These are phyloP conservation scores for Acipenser transmontanus DNA, from an alignment of 2,797 vertebrate species.

Conservation along the genomic window DNA sequence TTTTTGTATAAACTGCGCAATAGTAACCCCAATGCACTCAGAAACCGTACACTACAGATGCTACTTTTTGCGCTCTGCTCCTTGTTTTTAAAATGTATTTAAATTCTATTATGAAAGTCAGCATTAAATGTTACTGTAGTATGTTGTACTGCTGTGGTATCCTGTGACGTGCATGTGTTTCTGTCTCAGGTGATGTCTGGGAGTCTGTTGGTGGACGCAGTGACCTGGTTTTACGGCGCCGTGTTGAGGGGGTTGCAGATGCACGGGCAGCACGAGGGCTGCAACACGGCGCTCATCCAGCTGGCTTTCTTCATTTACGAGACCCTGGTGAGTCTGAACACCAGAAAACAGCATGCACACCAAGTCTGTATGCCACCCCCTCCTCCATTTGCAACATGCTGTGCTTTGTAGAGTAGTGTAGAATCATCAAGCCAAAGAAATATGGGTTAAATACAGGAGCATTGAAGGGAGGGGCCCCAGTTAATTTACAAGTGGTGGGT, in stretches of 20 bases:
- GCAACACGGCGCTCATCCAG: constrained; percentile 75
- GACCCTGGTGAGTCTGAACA: constrained; percentile 69
- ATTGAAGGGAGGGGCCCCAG: too few relatives aligned
- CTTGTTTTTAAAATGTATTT: background rate
- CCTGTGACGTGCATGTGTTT: background rate
- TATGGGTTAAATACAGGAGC: too few relatives aligned
- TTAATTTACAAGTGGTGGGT: too few relatives aligned
- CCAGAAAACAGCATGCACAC: too few relatives aligned
- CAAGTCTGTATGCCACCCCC: too few relatives aligned
- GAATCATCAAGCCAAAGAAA: too few relatives aligned
- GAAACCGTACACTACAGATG: too few relatives aligned
- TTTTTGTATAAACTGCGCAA: too few relatives aligned
- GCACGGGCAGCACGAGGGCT: constrained; percentile 90
- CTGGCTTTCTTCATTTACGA: constrained; percentile 90
- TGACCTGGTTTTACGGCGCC: constrained; percentile 83
- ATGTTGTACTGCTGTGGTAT: background rate
- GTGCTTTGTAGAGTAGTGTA: too few relatives aligned
- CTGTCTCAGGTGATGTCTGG: constrained; percentile 67
- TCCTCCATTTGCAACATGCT: too few relatives aligned
- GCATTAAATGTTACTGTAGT: background rate
- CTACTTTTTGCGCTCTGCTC: background rate
- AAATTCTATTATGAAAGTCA: background rate
- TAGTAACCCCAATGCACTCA: too few relatives aligned
- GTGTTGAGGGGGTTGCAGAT: constrained; percentile 82
- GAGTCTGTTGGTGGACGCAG: constrained; percentile 80